A percentile compares a stretch with the other conserved stretches of the same genome.
phyloP scores from a whole-genome alignment of 2,113 vertebrate genomes.

The Kobus ellipsiprymnus region DNA sequence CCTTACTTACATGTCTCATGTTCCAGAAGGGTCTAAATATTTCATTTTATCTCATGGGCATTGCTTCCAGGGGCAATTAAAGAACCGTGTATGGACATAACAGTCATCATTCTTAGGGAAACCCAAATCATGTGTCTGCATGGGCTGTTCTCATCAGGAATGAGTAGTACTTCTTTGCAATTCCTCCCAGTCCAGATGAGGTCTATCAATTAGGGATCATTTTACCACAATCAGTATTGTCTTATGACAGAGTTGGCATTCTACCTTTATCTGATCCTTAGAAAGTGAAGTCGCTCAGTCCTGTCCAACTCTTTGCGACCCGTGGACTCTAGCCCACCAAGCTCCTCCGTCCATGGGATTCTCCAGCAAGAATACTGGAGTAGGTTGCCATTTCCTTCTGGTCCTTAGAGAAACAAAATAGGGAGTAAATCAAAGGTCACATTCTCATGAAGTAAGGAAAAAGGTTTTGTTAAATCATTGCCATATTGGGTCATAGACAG shows the following conservation, averaged over 20 bases:
- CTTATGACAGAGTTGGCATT: not conserved
- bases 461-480: not conserved
- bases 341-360: too few relatives aligned
- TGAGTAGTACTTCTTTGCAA: not conserved
- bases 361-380: too few relatives aligned
- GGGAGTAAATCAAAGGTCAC: not conserved
- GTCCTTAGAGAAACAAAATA: not conserved
- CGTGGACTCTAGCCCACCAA: too few relatives aligned
- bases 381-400: too few relatives aligned
- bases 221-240: not conserved
- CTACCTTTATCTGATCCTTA: not conserved
- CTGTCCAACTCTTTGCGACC: rapidly evolving
- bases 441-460: not conserved
- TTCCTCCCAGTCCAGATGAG: not conserved
- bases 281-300: too few relatives aligned
- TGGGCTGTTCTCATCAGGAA: not conserved
- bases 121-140: not conserved
- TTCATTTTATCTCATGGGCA: not conserved
- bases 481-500: not conserved
- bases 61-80: not conserved
- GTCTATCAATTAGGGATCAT: not conserved
- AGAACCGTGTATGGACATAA: not conserved
- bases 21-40: not conserved
- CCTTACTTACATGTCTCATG: not conserved
- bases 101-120: not conserved